phyloP scores from a whole-genome alignment of 92 coral and sea anemone species.

The Porites rus region DNA sequence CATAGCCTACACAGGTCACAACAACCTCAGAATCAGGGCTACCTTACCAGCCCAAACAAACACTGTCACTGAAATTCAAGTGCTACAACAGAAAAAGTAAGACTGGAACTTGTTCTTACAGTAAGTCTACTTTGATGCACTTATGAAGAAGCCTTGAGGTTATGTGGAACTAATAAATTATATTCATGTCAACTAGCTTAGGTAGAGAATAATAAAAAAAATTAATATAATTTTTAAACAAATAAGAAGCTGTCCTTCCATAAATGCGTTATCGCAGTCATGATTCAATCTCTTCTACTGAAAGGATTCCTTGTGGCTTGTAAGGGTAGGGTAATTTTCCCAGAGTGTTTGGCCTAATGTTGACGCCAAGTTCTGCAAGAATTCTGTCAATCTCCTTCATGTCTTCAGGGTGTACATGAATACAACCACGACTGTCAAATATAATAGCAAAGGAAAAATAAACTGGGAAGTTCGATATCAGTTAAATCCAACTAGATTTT shows the following conservation, averaged over 20 bases:
- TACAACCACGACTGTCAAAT: constrained; percentile 81
- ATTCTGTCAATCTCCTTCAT: constrained; percentile 75
- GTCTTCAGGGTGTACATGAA: constrained; percentile 88
- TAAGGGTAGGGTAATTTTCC: constrained; percentile 82
- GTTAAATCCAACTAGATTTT: not conserved
- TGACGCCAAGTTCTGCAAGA: constrained; percentile 71
- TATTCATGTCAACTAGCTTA: not conserved
- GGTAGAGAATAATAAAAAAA: not conserved
- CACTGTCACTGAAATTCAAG: too few species aligned
- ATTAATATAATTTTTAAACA: not conserved
- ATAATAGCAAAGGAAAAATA: not conserved
- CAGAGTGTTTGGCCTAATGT: constrained; percentile 68
- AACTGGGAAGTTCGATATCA: not conserved
- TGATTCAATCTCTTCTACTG: constrained; percentile 76
- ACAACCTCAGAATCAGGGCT: too few species aligned
- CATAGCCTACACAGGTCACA: too few species aligned
- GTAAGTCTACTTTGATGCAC: too few species aligned
- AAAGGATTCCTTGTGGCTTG: constrained; percentile 85
- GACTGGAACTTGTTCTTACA: too few species aligned
- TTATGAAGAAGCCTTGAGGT: too few species aligned
- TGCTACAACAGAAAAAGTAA: too few species aligned
- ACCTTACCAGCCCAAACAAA: too few species aligned
- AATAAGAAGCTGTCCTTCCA: not conserved
- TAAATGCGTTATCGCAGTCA: not conserved
- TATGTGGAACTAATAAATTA: too few species aligned